Percentiles rank a stretch among this genome's conserved stretches.
phyloP scores from a whole-genome alignment of 2,797 vertebrate species.

The Trematomus bernacchii region DNA sequence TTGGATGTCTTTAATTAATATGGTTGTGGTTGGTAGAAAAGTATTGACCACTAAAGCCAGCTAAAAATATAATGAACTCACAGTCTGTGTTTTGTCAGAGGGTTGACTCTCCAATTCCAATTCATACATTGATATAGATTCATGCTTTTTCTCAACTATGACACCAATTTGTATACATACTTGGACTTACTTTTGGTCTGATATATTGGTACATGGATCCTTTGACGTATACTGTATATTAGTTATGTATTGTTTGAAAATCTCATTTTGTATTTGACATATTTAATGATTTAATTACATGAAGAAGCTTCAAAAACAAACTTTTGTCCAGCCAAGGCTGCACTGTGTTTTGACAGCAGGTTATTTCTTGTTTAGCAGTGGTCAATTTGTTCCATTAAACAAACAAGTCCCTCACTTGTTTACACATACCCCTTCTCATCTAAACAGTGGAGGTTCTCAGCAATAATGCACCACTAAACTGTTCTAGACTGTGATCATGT shows the following conservation, averaged over 20 bases:
- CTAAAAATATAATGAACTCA: neutral
- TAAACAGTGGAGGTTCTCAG: slow-evolving; percentile 18
- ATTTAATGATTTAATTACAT: neutral
- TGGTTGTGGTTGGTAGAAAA: slow-evolving; percentile 38
- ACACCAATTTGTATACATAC: neutral
- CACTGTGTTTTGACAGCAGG: slow-evolving; percentile 14
- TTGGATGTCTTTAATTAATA: neutral
- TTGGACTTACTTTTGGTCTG: neutral
- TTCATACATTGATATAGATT: neutral
- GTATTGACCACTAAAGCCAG: slow-evolving; percentile 2
- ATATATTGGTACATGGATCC: neutral
- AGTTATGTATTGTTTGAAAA: neutral
- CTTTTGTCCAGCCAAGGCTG: neutral
- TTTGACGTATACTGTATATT: neutral
- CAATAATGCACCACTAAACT: slow-evolving; percentile 7
- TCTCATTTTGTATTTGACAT: too few species aligned
- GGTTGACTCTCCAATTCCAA: neutral
- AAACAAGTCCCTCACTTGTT: slow-evolving; percentile 22
- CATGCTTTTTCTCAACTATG: neutral
- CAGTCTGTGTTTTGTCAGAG: neutral
- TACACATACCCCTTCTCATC: slow-evolving; percentile 13
- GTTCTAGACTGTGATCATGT: slow-evolving; percentile 30
- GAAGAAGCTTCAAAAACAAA: neutral
- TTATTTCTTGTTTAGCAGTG: slow-evolving; percentile 20
- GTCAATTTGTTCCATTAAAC: slow-evolving; percentile 17